These are phyloP conservation scores for Acronicta leporina DNA, from an alignment of 2,888 invertebrate genomes.

Conservation along the genomic window DNA sequence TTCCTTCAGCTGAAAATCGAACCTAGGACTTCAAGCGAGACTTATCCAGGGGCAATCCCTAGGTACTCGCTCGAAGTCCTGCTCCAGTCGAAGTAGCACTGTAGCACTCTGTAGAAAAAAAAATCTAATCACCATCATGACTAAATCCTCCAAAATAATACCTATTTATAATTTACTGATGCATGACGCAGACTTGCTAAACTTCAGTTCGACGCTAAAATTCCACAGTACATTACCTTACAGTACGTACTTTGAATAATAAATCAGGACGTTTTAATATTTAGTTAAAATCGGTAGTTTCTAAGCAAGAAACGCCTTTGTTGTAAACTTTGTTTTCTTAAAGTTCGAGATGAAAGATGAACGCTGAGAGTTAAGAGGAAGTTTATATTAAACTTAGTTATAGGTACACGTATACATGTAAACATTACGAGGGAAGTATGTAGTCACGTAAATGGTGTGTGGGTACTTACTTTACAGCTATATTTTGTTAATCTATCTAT, in stretches of 20 bases:
- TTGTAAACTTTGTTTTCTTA: conserved; percentile 57
- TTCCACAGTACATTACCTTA: neutral
- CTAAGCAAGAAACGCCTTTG: conserved; percentile 57
- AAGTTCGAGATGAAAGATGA: conserved; percentile 54
- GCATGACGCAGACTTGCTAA: neutral
- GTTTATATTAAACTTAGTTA: conserved; percentile 47
- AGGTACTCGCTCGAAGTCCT: too few relatives aligned
- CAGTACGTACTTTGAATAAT: conserved; percentile 2
- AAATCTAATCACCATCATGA: too few relatives aligned
- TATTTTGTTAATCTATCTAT: conserved; percentile 27
- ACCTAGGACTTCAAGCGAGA: too few relatives aligned
- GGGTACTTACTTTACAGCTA: conserved; percentile 19
- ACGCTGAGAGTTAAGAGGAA: conserved; percentile 51
- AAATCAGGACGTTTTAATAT: conserved; percentile 39
- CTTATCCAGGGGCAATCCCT: too few relatives aligned
- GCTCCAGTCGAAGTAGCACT: too few relatives aligned
- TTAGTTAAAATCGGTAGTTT: conserved; percentile 52
- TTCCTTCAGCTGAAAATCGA: too few relatives aligned
- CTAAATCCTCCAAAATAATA: too few relatives aligned
- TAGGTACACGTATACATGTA: conserved; percentile 10
- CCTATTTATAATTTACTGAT: too few relatives aligned
- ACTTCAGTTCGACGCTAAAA: neutral
- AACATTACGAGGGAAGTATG: conserved; percentile 22
- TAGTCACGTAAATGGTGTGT: conserved; percentile 16
- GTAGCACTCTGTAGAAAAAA: too few relatives aligned